Evolutionary conservation across 2,888 invertebrate genomes (phyloP).

Genomic region (Sinelater perroti): DNA sequence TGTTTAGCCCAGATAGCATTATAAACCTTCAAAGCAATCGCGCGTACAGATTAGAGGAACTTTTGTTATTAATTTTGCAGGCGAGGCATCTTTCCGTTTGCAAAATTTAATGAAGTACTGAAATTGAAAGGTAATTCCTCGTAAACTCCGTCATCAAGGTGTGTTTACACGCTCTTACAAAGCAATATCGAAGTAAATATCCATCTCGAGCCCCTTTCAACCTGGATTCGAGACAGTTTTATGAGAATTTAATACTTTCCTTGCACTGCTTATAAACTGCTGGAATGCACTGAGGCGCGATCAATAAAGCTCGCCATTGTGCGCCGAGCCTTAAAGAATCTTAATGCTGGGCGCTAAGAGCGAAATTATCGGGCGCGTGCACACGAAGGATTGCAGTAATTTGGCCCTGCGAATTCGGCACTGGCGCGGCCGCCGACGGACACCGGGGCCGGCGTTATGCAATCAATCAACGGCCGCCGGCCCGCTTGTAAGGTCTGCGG

Average conservation of each 20-base stretch:
- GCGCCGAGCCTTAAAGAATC: slow-evolving; percentile 40
- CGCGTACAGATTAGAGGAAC: too few relatives aligned
- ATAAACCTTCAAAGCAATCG: too few relatives aligned
- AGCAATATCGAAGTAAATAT: slow-evolving; percentile 17
- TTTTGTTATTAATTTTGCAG: too few relatives aligned
- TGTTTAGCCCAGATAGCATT: too few relatives aligned
- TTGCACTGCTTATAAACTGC: slow-evolving; percentile 49
- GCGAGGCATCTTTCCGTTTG: too few relatives aligned
- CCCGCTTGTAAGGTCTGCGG: slow-evolving; percentile 21
- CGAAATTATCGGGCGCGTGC: slow-evolving; percentile 20
- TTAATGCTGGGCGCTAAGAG: slow-evolving; percentile 5
- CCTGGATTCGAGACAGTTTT: slow-evolving; percentile 48
- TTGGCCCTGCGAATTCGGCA: slow-evolving; percentile 4
- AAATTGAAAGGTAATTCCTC: too few relatives aligned
- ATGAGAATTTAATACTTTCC: slow-evolving; percentile 53
- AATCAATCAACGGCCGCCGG: slow-evolving; percentile 23
- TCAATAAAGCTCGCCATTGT: slow-evolving; percentile 47
- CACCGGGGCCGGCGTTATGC: slow-evolving; percentile 10
- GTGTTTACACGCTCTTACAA: slow-evolving; percentile 7
- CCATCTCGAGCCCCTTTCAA: slow-evolving; percentile 23
- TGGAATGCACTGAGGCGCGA: slow-evolving; percentile 49
- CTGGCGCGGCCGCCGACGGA: too few relatives aligned
- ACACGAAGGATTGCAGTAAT: slow-evolving; percentile 13
- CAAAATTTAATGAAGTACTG: too few relatives aligned
- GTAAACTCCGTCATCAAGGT: too few relatives aligned